A percentile compares a stretch with the other conserved stretches of the same genome.
phyloP scores from a whole-genome alignment of 1,140 invertebrate species.

The Orussus abietinus region DNA sequence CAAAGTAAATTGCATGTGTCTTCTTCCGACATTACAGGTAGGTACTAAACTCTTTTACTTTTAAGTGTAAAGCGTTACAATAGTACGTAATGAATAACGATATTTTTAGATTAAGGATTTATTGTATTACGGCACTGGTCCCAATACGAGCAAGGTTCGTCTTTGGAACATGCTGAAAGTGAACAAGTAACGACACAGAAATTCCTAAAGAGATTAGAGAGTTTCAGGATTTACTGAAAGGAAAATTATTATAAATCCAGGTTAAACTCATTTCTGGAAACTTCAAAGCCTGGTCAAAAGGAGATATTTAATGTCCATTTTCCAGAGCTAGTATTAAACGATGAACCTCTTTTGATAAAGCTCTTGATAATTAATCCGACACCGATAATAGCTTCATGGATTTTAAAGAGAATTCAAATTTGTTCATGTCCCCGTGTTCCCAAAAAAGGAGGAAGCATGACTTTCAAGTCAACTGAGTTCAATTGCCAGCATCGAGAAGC shows the following conservation, averaged over 20 bases:
- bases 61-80: too few relatives aligned
- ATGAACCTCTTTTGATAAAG: slow-evolving; percentile 26
- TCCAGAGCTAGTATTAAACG: slow-evolving; percentile 15
- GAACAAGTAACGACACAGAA: slow-evolving; percentile 34
- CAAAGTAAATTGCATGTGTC: slow-evolving; percentile 26
- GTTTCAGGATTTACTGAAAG: background rate
- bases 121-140: slow-evolving; percentile 21
- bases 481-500: slow-evolving; percentile 28
- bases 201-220: background rate
- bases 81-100: too few relatives aligned
- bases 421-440: slow-evolving; percentile 27
- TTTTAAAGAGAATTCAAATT: slow-evolving; percentile 22
- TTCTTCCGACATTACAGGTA: slow-evolving; percentile 33
- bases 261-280: slow-evolving; percentile 26
- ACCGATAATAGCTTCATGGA: slow-evolving; percentile 17
- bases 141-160: slow-evolving; percentile 25
- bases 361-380: slow-evolving; percentile 28
- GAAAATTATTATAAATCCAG: slow-evolving; percentile 18
- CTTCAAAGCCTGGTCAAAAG: slow-evolving; percentile 21
- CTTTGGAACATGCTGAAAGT: slow-evolving; percentile 33
- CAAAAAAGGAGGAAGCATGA: slow-evolving; percentile 18
- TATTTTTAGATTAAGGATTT: too few relatives aligned
- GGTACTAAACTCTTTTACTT: slow-evolving; percentile 9
- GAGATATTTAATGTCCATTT: slow-evolving; percentile 19
- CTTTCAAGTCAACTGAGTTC: slow-evolving; percentile 10